These are phyloP conservation scores for Oscheius sp. DNA, from an alignment of 2,888 invertebrate genomes.

Conservation along the genomic window DNA sequence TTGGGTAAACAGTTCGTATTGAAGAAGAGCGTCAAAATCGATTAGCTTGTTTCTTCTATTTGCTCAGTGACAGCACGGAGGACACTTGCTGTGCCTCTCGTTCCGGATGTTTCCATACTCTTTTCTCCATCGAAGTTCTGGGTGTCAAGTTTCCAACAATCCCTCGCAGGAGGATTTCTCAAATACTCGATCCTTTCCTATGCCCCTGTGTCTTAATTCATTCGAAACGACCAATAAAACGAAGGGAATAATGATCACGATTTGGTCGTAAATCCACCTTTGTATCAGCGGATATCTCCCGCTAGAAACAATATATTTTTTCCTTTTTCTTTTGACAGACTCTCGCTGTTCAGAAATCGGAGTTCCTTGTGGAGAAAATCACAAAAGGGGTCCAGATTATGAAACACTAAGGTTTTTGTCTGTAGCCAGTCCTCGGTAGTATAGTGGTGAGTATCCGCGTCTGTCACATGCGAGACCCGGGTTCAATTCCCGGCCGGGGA, in stretches of 20 bases:
- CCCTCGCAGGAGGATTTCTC: neutral
- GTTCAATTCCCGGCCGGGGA: conserved; percentile 31
- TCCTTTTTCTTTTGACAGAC: neutral
- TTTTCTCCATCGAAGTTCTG: neutral
- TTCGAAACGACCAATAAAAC: neutral
- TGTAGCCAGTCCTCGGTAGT: neutral
- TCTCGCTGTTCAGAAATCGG: neutral
- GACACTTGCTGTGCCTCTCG: conserved; percentile 5
- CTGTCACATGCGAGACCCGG: conserved; percentile 36
- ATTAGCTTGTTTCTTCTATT: conserved; percentile 18
- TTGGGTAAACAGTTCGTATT: too few relatives aligned
- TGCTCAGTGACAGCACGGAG: conserved; percentile 32
- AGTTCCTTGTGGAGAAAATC: too few relatives aligned
- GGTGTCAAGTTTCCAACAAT: neutral
- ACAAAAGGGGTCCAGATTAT: too few relatives aligned
- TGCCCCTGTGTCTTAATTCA: neutral
- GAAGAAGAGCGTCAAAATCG: conserved; percentile 16
- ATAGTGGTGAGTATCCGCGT: conserved; percentile 36
- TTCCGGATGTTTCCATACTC: neutral
- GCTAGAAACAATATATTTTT: neutral
- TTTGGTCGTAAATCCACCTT: conserved; percentile 23
- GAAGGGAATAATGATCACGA: conserved; percentile 19
- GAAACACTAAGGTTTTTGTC: too few relatives aligned
- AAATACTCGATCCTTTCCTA: neutral
- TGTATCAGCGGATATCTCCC: neutral